These are phyloP conservation scores for Harpegnathos saltator DNA, from an alignment of 1,140 invertebrate species.

Conservation along the genomic window DNA sequence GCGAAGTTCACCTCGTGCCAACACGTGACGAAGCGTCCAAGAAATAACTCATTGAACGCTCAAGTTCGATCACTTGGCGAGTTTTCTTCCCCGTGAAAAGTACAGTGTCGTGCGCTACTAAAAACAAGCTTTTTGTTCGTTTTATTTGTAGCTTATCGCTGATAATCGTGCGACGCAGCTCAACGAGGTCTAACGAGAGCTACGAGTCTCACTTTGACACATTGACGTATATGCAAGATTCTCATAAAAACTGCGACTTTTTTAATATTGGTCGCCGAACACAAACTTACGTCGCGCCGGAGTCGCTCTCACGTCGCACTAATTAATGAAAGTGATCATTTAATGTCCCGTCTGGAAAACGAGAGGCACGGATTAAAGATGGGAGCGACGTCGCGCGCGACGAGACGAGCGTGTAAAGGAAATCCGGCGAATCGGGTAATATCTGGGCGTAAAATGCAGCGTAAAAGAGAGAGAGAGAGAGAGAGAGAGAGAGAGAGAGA, in stretches of 20 bases:
- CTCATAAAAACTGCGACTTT: conserved; percentile 7
- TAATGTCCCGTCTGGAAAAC: conserved; percentile 6
- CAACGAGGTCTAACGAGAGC: conserved; percentile 14
- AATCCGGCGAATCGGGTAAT: background rate
- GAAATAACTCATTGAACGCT: conserved; percentile 31
- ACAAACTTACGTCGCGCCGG: background rate
- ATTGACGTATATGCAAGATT: background rate
- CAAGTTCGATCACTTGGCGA: background rate
- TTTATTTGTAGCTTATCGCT: conserved; percentile 7
- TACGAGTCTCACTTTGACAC: conserved; percentile 1
- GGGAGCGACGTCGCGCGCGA: background rate
- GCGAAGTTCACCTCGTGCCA: background rate
- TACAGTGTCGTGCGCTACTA: background rate
- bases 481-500: too few species aligned
- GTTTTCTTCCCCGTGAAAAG: background rate
- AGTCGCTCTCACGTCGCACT: background rate
- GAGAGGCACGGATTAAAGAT: background rate
- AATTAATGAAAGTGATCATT: conserved; percentile 38
- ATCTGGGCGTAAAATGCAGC: background rate
- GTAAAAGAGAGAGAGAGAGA: background rate
- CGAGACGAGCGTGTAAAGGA: background rate
- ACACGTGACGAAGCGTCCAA: background rate
- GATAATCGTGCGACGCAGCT: background rate
- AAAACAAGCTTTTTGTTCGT: background rate
- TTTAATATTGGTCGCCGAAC: background rate